Base-by-base conservation (phyloP, 1,140 invertebrate species). In the Goniozus legneri region DNA sequence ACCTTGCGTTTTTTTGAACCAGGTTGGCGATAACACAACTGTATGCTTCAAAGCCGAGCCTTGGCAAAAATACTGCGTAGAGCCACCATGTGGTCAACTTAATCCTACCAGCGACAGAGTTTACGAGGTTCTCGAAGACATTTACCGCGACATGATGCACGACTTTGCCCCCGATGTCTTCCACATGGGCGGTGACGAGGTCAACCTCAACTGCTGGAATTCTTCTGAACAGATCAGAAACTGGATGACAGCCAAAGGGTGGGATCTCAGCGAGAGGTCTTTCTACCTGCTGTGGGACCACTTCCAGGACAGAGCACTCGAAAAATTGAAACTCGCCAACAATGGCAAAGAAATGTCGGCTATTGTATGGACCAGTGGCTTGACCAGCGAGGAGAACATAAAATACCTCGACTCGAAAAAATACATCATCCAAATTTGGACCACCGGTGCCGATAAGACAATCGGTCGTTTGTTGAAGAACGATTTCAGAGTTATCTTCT, bases 181-280 rank as follows among this genome's bases (percentile, higher is more conserved):
- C 67, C 91, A 94, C 60, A 91, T 92, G 88, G 91, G 91, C 16
- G 91, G 90, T 0, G 90, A 92, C 62, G 90, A 94, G 64, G 88
- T 90, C 0, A 84, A 81, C 33, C 68, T 85, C 12, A 71, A 76
- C 20, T 92, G 90, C 62, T 94, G 91, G 91, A 89, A 87, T 57
- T 79, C 81, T 2, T 85, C 83, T 0, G 55, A 67, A 6, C 69
- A 73, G 13, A 87, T 93, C 54, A 79, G 75, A 30, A 65, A 82
- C 3, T 91, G 86, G 81, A 89, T 93, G 86, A 34, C 19, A 10
- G 71, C 77, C 1, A 74, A 82, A 58, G 73, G 79, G 4, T 84
- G 84, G 82, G 43, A 68, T 60, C 71, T 48, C 59, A 81, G 33
- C 53, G 78, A 84, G 19, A 58, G 68, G 0, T 84, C 82, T 55